Conservation (phyloP, 2,888 invertebrate species). For the Aradus depressus region DNA sequence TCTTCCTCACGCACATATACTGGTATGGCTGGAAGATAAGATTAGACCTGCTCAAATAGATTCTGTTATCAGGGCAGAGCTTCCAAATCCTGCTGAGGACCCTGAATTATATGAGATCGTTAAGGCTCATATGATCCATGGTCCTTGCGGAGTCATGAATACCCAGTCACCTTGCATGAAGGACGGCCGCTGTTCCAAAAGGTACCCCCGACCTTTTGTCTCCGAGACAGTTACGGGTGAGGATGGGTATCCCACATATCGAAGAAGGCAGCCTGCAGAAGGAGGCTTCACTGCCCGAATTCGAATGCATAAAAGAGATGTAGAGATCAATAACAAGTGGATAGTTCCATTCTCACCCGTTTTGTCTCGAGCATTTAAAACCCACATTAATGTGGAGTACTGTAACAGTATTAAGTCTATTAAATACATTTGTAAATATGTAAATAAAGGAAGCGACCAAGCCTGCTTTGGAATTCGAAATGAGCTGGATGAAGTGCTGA, state of each 20-base stretch:
- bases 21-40: constrained; percentile 7
- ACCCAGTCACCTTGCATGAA: constrained; percentile 19
- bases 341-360: constrained; percentile 26
- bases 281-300: too few relatives aligned
- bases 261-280: too few relatives aligned
- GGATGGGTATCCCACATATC: constrained; percentile 14
- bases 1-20: constrained; percentile 16
- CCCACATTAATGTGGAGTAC: too few relatives aligned
- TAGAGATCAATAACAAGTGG: constrained; percentile 27
- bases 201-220: constrained; percentile 26
- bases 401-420: too few relatives aligned
- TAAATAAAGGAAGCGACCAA: too few relatives aligned
- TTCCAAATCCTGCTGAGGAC: constrained; percentile 4
- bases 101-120: constrained; percentile 10
- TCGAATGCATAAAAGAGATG: constrained; percentile 6
- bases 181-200: constrained; percentile 5
- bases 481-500: too few relatives aligned
- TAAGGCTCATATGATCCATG: constrained; percentile 18
- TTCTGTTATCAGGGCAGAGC: constrained; percentile 22
- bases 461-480: too few relatives aligned
- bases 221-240: not conserved
- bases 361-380: too few relatives aligned
- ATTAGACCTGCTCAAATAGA: constrained; percentile 1
- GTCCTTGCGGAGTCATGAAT: constrained; percentile 15
- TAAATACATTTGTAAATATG: too few relatives aligned